Evolutionary conservation across 1,140 invertebrate species (phyloP), one percentile per base, ranked within the genome.

Genomic region (Zelostemma sp.): DNA sequence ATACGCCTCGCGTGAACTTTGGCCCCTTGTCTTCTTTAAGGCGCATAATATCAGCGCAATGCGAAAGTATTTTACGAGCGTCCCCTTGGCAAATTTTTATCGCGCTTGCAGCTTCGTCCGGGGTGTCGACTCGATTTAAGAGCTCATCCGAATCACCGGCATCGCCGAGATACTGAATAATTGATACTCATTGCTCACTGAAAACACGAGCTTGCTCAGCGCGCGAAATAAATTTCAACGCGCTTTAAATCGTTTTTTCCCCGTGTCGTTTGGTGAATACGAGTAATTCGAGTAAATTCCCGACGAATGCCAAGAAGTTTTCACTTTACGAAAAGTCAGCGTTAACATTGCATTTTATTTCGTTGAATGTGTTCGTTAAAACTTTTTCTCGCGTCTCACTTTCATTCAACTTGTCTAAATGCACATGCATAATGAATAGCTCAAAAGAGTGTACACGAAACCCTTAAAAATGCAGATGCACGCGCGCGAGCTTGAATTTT

Each of bases 61-160:
- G 46, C 33, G 14, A 49, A 14, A 33, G 14, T 50, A 17, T 50
- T 50, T 50, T 50, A 50, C 25, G 45, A 33, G 33, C 6, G 12
- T 15, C n/a, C 25, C 15, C 31, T 12, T 38, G 33, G 33, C 16
- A 51, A 38, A 53, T 40, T 38, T 53, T 19, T 53, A 41, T 35
- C 51, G 21, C 18, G 43, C 51, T 43, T 70, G 61, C 62, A n/a
- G n/a, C n/a, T n/a, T n/a, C n/a, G n/a, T 40, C 62, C 11, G 54
- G 59, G 63, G 54, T 56, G 69, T 46, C 63, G 72, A 70, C 19
- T 60, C 60, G 66, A 76, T 78, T 71, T 76, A 75, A 76, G 68
- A 72, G 72, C 56, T 68, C 65, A 65, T 73, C 77, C 71, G 65
- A 73, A 76, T 77, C 77, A 73, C 68, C 64, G 59, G 54, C 40